Base-by-base conservation (phyloP, 2,888 invertebrate species). In the Sipunculus nudus region DNA sequence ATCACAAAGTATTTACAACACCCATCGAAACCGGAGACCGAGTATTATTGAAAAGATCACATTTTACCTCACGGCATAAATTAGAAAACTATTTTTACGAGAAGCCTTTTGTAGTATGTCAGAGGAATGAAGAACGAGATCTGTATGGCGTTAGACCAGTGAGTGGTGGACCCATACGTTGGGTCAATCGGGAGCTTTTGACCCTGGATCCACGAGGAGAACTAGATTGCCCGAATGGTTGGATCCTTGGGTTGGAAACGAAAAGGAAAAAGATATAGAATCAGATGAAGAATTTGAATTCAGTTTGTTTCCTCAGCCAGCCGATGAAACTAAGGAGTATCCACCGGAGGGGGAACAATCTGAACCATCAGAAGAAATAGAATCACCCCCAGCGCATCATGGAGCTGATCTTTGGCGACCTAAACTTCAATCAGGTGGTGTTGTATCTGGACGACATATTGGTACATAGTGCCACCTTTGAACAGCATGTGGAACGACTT, bases 331-430 rank as follows among this genome's bases (percentile, higher is more conserved):
- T n/a, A n/a, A n/a, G n/a, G n/a, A n/a, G n/a, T n/a, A n/a, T n/a
- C n/a, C n/a, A n/a, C n/a, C n/a, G n/a, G n/a, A n/a, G n/a, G n/a
- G n/a, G n/a, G n/a, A n/a, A n/a, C n/a, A n/a, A n/a, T n/a, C n/a
- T n/a, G n/a, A n/a, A n/a, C n/a, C n/a, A n/a, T n/a, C n/a, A n/a
- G n/a, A n/a, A n/a, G n/a, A n/a, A n/a, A n/a, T n/a, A n/a, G n/a
- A n/a, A n/a, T n/a, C n/a, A n/a, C n/a, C n/a, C 35, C 19, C 29
- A 45, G 21, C 3, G 31, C 3, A 45, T 54, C 41, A 54, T 54
- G 46, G 32, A 43, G 16, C 4, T 21, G 19, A 28, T 32, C 3
- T 29, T 45, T 4, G 31, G 35, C 0, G 46, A 29, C 13, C 23
- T 54, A 2, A 43, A 23, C 13, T n/a, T 43, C 13, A 25, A 23